Evolutionary conservation across 1,140 invertebrate species (phyloP).

Genomic region (Panulirus ornatus): DNA sequence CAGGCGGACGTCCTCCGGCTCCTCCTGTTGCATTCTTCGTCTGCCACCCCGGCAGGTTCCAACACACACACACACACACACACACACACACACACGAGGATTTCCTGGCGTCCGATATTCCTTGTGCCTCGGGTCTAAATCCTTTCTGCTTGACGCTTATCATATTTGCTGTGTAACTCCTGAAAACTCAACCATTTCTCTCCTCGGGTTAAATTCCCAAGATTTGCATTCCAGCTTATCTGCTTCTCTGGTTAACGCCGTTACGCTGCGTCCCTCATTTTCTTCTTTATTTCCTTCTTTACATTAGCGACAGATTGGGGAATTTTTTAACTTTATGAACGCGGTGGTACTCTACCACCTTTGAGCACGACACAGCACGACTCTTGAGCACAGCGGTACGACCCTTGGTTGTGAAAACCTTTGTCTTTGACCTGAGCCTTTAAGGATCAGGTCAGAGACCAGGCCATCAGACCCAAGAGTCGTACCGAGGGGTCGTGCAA

Average conservation of each 20-base stretch:
- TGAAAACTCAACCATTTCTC: background rate
- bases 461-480: no score
- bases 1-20: background rate
- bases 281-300: background rate
- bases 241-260: background rate
- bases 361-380: no score
- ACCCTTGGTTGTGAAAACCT: no score
- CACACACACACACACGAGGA: constrained; percentile 18
- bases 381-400: no score
- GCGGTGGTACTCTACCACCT: no score
- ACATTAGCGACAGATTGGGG: no score
- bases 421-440: no score
- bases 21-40: background rate
- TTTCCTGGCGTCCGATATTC: background rate
- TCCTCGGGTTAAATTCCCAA: background rate
- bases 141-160: background rate
- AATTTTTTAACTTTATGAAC: no score
- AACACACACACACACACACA: constrained; percentile 20
- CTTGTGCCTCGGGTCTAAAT: background rate
- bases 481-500: no score
- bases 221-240: background rate
- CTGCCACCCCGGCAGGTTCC: background rate
- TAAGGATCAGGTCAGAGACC: no score
- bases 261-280: background rate
- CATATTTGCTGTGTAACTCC: constrained; percentile 17